Evolutionary conservation across 30 jellyfish, hydroid and myxozoan species (phyloP).

Genomic region (Mastigias papua): DNA sequence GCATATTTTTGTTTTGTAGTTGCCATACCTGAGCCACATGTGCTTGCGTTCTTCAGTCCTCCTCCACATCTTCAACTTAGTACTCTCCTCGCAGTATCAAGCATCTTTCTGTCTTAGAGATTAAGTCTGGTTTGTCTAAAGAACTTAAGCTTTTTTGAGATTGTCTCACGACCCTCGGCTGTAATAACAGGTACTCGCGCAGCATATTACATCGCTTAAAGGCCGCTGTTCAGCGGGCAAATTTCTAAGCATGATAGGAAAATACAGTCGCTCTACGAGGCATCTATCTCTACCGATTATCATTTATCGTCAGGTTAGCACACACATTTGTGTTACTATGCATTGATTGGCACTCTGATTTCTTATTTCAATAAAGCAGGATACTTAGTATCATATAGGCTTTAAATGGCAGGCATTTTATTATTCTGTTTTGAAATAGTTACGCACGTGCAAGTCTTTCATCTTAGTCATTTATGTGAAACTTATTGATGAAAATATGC

Average conservation of each 20-base stretch:
- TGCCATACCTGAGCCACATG: no score
- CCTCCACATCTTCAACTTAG: background rate
- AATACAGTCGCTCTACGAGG: constrained; percentile 10
- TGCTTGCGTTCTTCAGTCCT: background rate
- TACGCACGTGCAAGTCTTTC: no score
- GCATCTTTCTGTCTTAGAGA: background rate
- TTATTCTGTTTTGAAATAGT: no score
- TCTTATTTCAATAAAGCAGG: no score
- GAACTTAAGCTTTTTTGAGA: constrained; percentile 2
- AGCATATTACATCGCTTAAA: background rate
- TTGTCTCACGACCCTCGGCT: background rate
- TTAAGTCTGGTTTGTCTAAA: background rate
- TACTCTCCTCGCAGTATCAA: background rate
- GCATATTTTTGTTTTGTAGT: no score
- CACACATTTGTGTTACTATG: background rate
- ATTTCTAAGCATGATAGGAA: background rate
- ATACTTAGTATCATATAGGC: no score
- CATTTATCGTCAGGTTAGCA: constrained; percentile 28
- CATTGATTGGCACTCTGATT: no score
- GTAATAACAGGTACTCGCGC: constrained; percentile 19
- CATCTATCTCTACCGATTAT: constrained; percentile 20
- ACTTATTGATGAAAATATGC: no score
- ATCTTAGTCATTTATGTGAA: no score
- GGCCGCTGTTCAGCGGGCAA: background rate
- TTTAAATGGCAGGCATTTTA: no score